Conservation (phyloP, 2,113 vertebrate genomes). For the Onychostruthus taczanowskii region DNA sequence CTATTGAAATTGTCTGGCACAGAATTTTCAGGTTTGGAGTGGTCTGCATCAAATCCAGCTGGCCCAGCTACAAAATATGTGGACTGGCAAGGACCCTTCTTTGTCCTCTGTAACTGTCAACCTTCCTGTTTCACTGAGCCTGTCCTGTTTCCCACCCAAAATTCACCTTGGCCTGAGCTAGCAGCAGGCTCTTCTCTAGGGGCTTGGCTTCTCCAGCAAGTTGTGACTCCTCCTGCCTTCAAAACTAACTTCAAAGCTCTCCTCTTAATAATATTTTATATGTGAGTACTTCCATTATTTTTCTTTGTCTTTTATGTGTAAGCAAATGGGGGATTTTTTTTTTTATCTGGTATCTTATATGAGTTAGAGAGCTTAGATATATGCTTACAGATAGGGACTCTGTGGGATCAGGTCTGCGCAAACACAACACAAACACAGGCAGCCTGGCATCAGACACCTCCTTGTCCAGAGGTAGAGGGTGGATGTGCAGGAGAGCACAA, state of each 20-base stretch:
- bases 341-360: background rate
- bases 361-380: background rate
- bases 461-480: too few species aligned
- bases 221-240: background rate
- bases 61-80: background rate
- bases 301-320: background rate
- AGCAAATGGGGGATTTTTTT: background rate
- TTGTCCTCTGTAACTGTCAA: background rate
- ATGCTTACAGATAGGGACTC: accelerated
- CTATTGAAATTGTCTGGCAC: background rate
- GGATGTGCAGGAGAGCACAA: accelerated
- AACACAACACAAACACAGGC: background rate
- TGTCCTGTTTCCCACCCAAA: background rate
- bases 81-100: background rate
- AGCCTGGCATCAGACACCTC: background rate
- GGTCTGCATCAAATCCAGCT: background rate
- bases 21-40: background rate
- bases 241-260: background rate
- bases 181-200: background rate
- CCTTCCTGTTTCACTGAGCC: background rate
- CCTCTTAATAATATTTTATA: background rate
- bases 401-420: background rate
- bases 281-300: background rate
- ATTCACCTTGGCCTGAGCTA: background rate
- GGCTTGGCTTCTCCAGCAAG: background rate